Base-by-base conservation (phyloP, 2,888 invertebrate genomes). In the Melanostoma mellinum region DNA sequence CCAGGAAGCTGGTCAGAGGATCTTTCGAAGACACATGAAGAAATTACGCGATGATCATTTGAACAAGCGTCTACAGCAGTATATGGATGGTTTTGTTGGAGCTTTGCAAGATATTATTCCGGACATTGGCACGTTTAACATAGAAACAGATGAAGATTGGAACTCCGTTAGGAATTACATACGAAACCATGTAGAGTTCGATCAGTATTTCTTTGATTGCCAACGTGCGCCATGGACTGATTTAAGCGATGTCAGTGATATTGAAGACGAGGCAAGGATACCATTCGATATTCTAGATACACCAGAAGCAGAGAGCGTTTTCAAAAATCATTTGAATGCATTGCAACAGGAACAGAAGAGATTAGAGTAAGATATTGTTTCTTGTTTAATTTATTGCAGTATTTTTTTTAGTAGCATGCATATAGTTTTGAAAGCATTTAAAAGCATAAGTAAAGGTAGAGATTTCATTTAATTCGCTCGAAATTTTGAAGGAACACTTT, bases 251-350 rank as follows among this genome's bases (percentile, higher is more conserved):
- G 93, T 91, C 90, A 94, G 93, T 90, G 92, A 92, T 87, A 90
- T 91, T 40, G 92, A 92, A 85, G 93, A 93, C 86, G 96, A 96
- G 88, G 92, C 94, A 35, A 94, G 98, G 88, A 97, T 99, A 89
- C 98, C 98, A 0, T 97, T 96, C 90, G 98, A 98, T 90, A 95
- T 98, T 76, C 92, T 99, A 76, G 97, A 97, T 88, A 96, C 97
- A 0, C 94, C 95, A 67, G 98, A 98, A 90, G 98, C 98, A 0
- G 98, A 98, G 89, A 95, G 95, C 3, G 96, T 97, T 20, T 99
- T 97, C 92, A 96, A 97, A 89, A 97, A 97, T 87, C 97, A 96
- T 91, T 94, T 98, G 71, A 97, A 97, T 89, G 96, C 96, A 75
- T 93, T 99, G 76, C 97, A 98, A 89, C 97, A 97, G 89, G 97